A percentile compares a stretch with the other conserved stretches of the same genome.
Evolutionary conservation across 2,113 vertebrate genomes (phyloP).

Genomic region (Oreochromis aureus): DNA sequence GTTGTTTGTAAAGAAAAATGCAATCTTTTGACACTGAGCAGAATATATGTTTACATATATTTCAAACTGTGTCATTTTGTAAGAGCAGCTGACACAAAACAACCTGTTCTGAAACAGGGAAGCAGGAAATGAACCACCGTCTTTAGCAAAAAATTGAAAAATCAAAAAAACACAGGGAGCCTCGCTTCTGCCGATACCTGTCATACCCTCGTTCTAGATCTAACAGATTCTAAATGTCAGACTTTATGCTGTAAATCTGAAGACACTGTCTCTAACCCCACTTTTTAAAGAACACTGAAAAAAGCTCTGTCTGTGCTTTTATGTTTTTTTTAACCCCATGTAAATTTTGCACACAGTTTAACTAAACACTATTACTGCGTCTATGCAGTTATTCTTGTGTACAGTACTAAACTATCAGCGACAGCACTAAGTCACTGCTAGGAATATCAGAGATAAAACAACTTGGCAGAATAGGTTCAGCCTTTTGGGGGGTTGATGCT

Average conservation of each 20-base stretch:
- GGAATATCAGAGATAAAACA: constrained; percentile 6
- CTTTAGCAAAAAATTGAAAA: neutral
- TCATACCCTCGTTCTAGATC: neutral
- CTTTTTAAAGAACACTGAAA: constrained; percentile 14
- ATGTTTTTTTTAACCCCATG: neutral
- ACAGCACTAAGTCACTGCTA: constrained; percentile 8
- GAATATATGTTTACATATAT: constrained; percentile 18
- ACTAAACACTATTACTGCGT: constrained; percentile 22
- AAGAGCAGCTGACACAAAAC: constrained; percentile 30
- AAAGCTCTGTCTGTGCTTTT: constrained; percentile 35
- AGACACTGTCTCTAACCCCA: constrained; percentile 9
- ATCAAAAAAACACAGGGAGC: neutral
- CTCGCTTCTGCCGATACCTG: neutral
- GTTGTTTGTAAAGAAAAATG: constrained; percentile 18
- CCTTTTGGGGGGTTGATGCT: neutral
- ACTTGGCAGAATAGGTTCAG: neutral
- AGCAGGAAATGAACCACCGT: constrained; percentile 14
- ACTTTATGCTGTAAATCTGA: constrained; percentile 38
- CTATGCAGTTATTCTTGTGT: constrained; percentile 24
- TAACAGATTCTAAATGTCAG: neutral
- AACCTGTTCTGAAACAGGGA: constrained; percentile 18
- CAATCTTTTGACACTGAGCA: constrained; percentile 34
- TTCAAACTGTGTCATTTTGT: constrained; percentile 19
- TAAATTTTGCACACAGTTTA: neutral
- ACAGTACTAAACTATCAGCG: constrained; percentile 10